Percentiles rank a stretch among this genome's conserved stretches.
phyloP scores from a whole-genome alignment of 2,797 vertebrate genomes.

The Pteropus rufus region DNA sequence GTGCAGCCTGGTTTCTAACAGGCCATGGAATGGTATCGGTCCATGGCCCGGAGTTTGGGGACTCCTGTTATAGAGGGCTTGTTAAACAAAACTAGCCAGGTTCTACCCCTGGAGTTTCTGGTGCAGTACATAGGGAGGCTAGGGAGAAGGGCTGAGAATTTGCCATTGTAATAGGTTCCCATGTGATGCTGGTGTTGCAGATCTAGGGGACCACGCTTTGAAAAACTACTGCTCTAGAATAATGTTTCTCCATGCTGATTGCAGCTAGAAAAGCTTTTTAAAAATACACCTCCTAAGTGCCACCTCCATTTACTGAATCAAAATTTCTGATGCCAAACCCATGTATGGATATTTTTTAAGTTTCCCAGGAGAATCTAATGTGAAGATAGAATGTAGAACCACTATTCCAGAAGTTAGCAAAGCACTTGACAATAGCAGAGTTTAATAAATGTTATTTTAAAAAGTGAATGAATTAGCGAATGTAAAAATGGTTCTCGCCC shows the following conservation, averaged over 20 bases:
- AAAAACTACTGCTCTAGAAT: not conserved
- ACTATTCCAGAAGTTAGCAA: not conserved
- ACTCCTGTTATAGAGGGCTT: not conserved
- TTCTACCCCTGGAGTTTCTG: not conserved
- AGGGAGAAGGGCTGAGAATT: not conserved
- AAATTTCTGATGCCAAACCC: not conserved
- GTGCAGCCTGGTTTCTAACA: no score
- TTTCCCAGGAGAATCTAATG: not conserved
- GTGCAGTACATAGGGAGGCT: no score
- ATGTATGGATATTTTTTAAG: not conserved
- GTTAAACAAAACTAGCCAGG: not conserved
- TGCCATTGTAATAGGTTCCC: not conserved
- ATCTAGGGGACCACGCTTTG: not conserved
- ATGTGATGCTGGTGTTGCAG: not conserved
- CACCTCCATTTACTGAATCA: not conserved
- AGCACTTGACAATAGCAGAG: not conserved
- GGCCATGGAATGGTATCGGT: no score
- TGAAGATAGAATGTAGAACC: not conserved
- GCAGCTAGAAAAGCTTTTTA: not conserved
- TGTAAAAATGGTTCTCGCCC: not conserved
- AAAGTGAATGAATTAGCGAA: not conserved
- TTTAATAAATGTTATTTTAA: constrained; percentile 1
- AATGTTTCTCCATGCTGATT: not conserved
- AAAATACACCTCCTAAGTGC: not conserved
- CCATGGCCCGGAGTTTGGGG: no score